phyloP scores from a whole-genome alignment of 92 coral and sea anemone genomes.

The Palythoa grandis region DNA sequence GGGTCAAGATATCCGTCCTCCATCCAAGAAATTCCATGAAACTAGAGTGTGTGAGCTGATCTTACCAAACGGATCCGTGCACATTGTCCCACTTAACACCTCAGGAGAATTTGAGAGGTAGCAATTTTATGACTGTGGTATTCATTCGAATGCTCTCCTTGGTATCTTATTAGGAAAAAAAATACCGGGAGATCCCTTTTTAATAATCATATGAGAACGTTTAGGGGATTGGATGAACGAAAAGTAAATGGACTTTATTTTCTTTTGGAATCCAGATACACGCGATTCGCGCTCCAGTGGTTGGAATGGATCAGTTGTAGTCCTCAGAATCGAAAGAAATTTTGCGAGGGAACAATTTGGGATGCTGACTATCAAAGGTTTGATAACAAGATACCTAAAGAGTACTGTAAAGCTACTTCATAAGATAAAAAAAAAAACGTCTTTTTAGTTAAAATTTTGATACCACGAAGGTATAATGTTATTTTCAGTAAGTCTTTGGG shows the following conservation, averaged over 20 bases:
- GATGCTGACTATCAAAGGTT: slow-evolving; percentile 68
- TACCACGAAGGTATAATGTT: too few species aligned
- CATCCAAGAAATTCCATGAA: background rate
- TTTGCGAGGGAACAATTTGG: slow-evolving; percentile 74
- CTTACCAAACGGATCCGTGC: slow-evolving; percentile 65
- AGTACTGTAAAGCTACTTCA: background rate
- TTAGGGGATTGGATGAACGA: too few species aligned
- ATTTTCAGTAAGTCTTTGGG: too few species aligned
- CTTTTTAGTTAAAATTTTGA: background rate
- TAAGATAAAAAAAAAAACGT: background rate
- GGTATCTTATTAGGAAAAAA: too few species aligned
- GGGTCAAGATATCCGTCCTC: background rate
- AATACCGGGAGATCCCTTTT: too few species aligned
- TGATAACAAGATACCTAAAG: background rate
- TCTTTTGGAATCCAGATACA: slow-evolving; percentile 49
- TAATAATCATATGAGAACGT: too few species aligned
- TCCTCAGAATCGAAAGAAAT: slow-evolving; percentile 59
- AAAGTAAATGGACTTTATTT: background rate
- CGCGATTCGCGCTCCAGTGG: slow-evolving; percentile 73
- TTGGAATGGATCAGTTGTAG: slow-evolving; percentile 67
- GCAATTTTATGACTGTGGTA: background rate
- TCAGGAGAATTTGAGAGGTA: slow-evolving; percentile 53
- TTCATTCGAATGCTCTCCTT: background rate
- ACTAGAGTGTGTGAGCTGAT: slow-evolving; percentile 50
- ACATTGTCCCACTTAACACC: slow-evolving; percentile 34